These are phyloP conservation scores for Andrena hattorfiana DNA, from an alignment of 2,888 invertebrate genomes.

Conservation along the genomic window DNA sequence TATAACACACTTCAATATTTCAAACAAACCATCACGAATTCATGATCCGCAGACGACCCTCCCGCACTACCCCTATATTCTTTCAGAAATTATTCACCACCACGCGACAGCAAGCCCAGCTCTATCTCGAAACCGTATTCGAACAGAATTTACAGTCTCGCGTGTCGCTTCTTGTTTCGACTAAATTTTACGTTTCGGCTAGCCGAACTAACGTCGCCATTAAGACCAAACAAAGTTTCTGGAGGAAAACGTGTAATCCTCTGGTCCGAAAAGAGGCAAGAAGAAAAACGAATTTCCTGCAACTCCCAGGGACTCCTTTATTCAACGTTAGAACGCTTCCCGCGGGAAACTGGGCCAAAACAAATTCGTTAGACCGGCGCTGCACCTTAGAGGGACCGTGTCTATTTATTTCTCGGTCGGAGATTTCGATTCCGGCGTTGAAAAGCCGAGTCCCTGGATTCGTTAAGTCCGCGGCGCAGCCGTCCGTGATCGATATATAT, in stretches of 20 bases:
- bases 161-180: conserved; percentile 5
- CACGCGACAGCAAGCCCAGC: not conserved
- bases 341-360: conserved; percentile 29
- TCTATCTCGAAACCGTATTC: not conserved
- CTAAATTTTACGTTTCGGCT: conserved; percentile 5
- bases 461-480: conserved; percentile 15
- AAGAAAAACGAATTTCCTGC: conserved; percentile 10
- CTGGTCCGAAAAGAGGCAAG: not conserved
- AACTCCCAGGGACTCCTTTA: conserved; percentile 6
- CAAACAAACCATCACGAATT: too few species aligned
- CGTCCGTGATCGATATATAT: conserved; percentile 46
- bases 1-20: too few species aligned
- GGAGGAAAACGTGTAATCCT: not conserved
- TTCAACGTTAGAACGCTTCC: not conserved
- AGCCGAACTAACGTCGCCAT: not conserved
- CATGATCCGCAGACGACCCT: too few species aligned
- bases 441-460: conserved; percentile 37
- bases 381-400: conserved; percentile 6
- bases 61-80: too few species aligned
- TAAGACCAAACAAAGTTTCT: not conserved
- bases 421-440: conserved; percentile 34
- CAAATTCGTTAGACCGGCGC: conserved; percentile 27
- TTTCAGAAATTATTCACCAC: too few species aligned
- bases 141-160: not conserved
- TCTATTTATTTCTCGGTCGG: conserved; percentile 30